phyloP scores from a whole-genome alignment of 2,113 vertebrate genomes.

The Melierax canorus region DNA sequence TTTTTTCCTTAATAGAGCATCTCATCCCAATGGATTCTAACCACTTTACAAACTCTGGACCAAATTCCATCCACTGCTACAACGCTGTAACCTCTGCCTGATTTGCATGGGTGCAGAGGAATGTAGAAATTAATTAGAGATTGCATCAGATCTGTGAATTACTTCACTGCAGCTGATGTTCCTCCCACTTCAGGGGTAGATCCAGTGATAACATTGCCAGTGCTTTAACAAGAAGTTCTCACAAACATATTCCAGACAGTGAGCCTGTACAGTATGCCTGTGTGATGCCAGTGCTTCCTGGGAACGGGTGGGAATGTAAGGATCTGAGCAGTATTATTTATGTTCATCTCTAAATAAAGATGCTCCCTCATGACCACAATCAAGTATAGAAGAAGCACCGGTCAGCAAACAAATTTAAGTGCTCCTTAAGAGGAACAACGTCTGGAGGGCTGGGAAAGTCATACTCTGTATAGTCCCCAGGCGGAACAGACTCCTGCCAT shows the following conservation, averaged over 20 bases:
- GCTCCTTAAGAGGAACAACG: not conserved
- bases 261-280: not conserved
- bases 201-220: not conserved
- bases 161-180: not conserved
- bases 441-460: not conserved
- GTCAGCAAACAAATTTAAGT: not conserved
- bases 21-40: not conserved
- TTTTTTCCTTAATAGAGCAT: conserved; percentile 15
- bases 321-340: not conserved
- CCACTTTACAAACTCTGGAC: not conserved
- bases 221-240: not conserved
- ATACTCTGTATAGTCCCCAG: not conserved
- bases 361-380: not conserved
- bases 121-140: not conserved
- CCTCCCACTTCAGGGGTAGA: not conserved
- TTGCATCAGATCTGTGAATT: not conserved
- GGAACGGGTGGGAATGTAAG: not conserved
- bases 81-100: not conserved
- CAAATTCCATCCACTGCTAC: not conserved
- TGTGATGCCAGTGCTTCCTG: not conserved
- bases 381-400: not conserved
- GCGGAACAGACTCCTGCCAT: not conserved
- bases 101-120: not conserved
- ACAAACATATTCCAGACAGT: not conserved
- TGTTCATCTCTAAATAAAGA: not conserved